phyloP scores from a whole-genome alignment of 2,888 invertebrate species.

The Dusona sp. region DNA sequence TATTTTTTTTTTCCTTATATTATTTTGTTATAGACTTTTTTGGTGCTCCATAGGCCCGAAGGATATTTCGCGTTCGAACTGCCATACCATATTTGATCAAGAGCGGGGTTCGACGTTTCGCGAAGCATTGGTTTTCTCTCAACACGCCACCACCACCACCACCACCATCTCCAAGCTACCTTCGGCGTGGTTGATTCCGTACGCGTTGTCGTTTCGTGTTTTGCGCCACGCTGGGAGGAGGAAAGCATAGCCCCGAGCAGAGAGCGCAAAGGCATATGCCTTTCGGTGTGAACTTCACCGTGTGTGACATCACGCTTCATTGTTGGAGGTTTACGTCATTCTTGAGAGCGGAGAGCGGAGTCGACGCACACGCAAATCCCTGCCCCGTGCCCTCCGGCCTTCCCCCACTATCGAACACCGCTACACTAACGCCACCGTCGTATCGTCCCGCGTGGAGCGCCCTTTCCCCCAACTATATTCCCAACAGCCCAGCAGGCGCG shows the following conservation, averaged over 20 bases:
- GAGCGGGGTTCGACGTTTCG: constrained; percentile 71
- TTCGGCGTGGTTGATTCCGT: constrained; percentile 18
- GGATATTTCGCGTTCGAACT: constrained; percentile 69
- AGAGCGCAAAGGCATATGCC: constrained; percentile 48
- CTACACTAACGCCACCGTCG: constrained; percentile 46
- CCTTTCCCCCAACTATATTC: constrained; percentile 5
- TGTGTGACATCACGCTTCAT: constrained; percentile 84
- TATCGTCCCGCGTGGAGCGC: constrained; percentile 31
- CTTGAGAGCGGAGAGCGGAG: constrained; percentile 77
- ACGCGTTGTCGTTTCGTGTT: constrained; percentile 27
- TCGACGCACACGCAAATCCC: constrained; percentile 70
- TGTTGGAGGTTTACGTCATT: constrained; percentile 85
- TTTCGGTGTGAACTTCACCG: constrained; percentile 74
- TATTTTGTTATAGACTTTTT: constrained; percentile 8
- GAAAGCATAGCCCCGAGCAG: constrained; percentile 12
- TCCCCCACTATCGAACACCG: constrained; percentile 10
- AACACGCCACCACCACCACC: constrained; percentile 25
- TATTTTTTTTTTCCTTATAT: not conserved
- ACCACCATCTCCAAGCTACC: constrained; percentile 6
- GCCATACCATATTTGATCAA: constrained; percentile 78
- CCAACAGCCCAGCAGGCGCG: constrained; percentile 57
- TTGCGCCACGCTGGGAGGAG: constrained; percentile 20
- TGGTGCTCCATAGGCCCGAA: constrained; percentile 24
- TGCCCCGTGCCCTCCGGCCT: constrained; percentile 22
- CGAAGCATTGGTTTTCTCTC: constrained; percentile 69